phyloP scores from a whole-genome alignment of 2,888 invertebrate genomes.

The Baccha elongata region DNA sequence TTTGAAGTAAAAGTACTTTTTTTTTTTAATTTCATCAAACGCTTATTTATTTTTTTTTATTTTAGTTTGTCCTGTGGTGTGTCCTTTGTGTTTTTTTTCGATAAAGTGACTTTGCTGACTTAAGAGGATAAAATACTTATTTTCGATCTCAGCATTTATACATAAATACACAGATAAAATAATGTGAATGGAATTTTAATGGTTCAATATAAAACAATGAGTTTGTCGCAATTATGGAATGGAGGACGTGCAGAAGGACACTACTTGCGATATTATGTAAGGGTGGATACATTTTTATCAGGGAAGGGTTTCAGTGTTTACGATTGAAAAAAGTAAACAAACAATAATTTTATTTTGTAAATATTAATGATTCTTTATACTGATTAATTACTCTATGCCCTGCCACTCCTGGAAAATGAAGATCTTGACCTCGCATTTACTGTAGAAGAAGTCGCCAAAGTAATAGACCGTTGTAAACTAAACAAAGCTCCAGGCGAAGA shows the following conservation, averaged over 20 bases:
- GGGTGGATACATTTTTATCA: background rate
- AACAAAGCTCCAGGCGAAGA: too few relatives aligned
- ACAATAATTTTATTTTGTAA: background rate
- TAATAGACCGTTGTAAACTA: too few relatives aligned
- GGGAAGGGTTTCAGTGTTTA: background rate
- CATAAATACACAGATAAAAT: background rate
- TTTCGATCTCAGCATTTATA: background rate
- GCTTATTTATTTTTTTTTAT: slow-evolving; percentile 25
- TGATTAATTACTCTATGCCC: too few relatives aligned
- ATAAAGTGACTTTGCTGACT: slow-evolving; percentile 10
- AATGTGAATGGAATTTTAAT: slow-evolving; percentile 35
- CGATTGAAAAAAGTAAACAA: background rate
- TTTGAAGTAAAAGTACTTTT: slow-evolving; percentile 49
- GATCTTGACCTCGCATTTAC: too few relatives aligned
- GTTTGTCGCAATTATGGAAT: slow-evolving; percentile 10
- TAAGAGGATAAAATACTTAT: slow-evolving; percentile 16
- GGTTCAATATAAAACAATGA: slow-evolving; percentile 57
- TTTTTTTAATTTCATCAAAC: slow-evolving; percentile 12
- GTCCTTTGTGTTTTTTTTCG: slow-evolving; percentile 1
- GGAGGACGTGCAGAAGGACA: background rate
- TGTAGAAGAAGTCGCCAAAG: too few relatives aligned
- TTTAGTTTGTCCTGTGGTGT: background rate
- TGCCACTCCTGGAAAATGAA: too few relatives aligned
- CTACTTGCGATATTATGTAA: background rate
- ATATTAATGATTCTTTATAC: background rate